These are phyloP conservation scores for Gobio gobio DNA, from an alignment of 2,113 vertebrate species.

Conservation along the genomic window DNA sequence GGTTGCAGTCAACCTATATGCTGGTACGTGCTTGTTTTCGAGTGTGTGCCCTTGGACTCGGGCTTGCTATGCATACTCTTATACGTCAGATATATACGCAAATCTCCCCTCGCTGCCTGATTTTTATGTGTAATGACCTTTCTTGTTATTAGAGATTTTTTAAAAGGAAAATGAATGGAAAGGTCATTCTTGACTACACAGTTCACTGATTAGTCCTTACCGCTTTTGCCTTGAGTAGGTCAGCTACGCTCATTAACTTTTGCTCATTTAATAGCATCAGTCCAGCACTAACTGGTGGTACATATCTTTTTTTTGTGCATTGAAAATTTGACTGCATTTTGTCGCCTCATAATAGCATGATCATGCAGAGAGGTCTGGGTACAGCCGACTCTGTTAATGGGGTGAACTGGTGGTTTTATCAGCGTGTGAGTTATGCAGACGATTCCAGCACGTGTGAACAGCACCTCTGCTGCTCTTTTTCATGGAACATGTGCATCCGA, in stretches of 20 bases:
- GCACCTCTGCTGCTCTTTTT: constrained; percentile 7
- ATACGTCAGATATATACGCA: not conserved
- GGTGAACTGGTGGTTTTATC: constrained; percentile 17
- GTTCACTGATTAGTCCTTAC: constrained; percentile 31
- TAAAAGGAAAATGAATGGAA: constrained; percentile 6
- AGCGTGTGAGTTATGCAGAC: not conserved
- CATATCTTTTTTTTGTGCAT: constrained; percentile 10
- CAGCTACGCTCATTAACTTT: constrained; percentile 46
- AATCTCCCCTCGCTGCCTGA: not conserved
- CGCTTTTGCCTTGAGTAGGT: constrained; percentile 33
- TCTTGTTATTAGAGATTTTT: constrained; percentile 27
- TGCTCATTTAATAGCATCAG: constrained; percentile 25
- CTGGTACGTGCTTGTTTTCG: not conserved
- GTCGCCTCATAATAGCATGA: not conserved
- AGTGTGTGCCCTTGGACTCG: constrained; percentile 29
- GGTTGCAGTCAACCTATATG: constrained; percentile 6
- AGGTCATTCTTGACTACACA: constrained; percentile 44
- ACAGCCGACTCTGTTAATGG: not conserved
- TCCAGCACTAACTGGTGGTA: constrained; percentile 6
- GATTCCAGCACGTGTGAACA: constrained; percentile 14
- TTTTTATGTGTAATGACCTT: constrained; percentile 30
- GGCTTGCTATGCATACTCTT: constrained; percentile 6
- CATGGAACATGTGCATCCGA: not conserved
- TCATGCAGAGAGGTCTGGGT: not conserved
- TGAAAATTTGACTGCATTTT: constrained; percentile 9